Evolutionary conservation across 2,888 invertebrate genomes (phyloP).

Genomic region (Cataglyphis cursor): DNA sequence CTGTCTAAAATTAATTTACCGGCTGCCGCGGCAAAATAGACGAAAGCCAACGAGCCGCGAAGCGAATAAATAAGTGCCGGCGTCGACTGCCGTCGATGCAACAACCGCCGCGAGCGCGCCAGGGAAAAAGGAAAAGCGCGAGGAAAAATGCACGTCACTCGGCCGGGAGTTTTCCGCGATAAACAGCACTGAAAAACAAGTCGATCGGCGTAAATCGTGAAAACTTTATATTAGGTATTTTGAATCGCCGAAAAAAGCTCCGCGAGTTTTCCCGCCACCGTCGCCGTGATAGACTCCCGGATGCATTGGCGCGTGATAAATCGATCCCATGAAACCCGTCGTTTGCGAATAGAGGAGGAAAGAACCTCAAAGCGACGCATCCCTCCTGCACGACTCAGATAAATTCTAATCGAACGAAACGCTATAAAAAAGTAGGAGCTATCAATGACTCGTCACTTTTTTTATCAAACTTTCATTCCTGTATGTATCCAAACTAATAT

Average conservation of each 20-base stretch:
- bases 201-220: constrained; percentile 64
- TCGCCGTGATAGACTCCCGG: constrained; percentile 43
- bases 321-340: constrained; percentile 45
- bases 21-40: constrained; percentile 50
- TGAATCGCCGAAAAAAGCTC: constrained; percentile 39
- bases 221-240: constrained; percentile 65
- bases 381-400: constrained; percentile 21
- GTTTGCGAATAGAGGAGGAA: constrained; percentile 34
- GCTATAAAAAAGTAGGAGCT: constrained; percentile 10
- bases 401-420: constrained; percentile 44
- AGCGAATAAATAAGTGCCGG: constrained; percentile 71
- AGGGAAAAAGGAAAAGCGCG: constrained; percentile 51
- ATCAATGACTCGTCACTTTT: constrained; percentile 10
- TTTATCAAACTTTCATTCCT: not conserved
- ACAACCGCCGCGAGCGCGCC: constrained; percentile 45
- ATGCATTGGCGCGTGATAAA: constrained; percentile 53
- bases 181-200: constrained; percentile 69
- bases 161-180: constrained; percentile 55
- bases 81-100: constrained; percentile 63
- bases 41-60: constrained; percentile 72
- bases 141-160: constrained; percentile 60
- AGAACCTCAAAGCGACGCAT: constrained; percentile 35
- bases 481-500: not conserved
- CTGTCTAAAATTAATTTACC: constrained; percentile 75
- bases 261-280: constrained; percentile 21